Evolutionary conservation across 2,888 invertebrate species (phyloP).

Genomic region (Laspeyria flexula): DNA sequence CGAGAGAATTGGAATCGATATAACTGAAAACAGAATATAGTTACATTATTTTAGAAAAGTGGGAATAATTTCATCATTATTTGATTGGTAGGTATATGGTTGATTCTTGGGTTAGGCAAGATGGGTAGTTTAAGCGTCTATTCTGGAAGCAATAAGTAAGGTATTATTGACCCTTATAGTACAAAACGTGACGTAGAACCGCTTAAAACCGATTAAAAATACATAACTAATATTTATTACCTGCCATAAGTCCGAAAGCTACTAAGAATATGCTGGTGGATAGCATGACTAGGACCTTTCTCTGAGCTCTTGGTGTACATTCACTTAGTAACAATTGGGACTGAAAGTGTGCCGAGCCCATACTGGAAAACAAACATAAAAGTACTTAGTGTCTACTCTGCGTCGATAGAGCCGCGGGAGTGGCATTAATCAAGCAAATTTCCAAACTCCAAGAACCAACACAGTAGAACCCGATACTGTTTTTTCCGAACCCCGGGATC

Average conservation of each 20-base stretch:
- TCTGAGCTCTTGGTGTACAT: conserved; percentile 55
- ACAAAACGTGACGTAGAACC: no score
- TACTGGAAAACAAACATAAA: not conserved
- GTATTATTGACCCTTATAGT: no score
- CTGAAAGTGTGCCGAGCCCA: conserved; percentile 51
- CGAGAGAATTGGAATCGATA: conserved; percentile 89
- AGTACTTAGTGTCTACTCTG: not conserved
- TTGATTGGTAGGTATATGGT: no score
- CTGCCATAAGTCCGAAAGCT: conserved; percentile 66
- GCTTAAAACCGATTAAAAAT: no score
- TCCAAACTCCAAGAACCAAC: no score
- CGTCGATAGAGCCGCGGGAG: no score
- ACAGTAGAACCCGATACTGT: no score
- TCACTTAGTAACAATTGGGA: conserved; percentile 66
- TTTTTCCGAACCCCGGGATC: no score
- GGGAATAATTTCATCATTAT: not conserved
- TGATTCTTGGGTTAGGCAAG: not conserved
- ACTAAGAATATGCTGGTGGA: conserved; percentile 59
- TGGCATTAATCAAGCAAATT: no score
- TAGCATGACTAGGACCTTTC: conserved; percentile 58
- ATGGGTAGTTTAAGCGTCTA: not conserved
- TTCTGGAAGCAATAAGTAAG: no score
- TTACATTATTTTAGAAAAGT: not conserved
- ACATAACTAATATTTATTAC: no score
- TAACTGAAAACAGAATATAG: conserved; percentile 72